Base-by-base conservation (phyloP, 2,888 invertebrate genomes). In the Drosophila neonasuta region DNA sequence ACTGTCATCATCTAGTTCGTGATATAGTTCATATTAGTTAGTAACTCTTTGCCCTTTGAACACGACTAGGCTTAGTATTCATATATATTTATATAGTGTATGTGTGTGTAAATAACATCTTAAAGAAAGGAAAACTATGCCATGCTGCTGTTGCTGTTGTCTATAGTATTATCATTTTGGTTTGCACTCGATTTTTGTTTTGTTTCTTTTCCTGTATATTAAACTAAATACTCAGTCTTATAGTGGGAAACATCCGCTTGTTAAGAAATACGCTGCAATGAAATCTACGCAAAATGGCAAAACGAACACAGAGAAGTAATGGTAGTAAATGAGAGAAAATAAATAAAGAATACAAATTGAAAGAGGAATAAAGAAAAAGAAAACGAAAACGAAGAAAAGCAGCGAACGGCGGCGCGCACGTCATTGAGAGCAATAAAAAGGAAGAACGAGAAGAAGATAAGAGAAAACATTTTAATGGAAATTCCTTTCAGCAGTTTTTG, bases 151-250 rank as follows among this genome's bases (percentile, higher is more conserved):
- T 45, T 39, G 34, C 5, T 60, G 50, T 20, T 51, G 59, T 24
- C 45, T 63, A 61, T 45, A 64, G 49, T 63, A 59, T 56, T 17
- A 44, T 65, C 20, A 32, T 36, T 61, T 36, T 63, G 54, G 50
- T 44, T 70, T 7, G 17, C n/a, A 52, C 32, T 17, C 36, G 46
- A 36, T 36, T 46, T 45, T 10, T 20, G 10, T 34, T 34, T 34
- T 34, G 34, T 34, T 48, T 60, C 20, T 75, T 64, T 68, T 61
- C 55, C 71, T 75, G 71, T 68, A 73, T 71, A 63, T 87, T 88
- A 90, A 88, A 90, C 89, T 90, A 90, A 88, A 85, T 89, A 88
- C 89, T 90, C 90, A 90, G 90, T 90, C 90, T 90, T 90, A 84
- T 89, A 80, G 86, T 89, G 89, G 88, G 84, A 90, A 89, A 88